Evolutionary conservation across 2,888 invertebrate genomes (phyloP).

Genomic region (Ceraclea dissimilis): DNA sequence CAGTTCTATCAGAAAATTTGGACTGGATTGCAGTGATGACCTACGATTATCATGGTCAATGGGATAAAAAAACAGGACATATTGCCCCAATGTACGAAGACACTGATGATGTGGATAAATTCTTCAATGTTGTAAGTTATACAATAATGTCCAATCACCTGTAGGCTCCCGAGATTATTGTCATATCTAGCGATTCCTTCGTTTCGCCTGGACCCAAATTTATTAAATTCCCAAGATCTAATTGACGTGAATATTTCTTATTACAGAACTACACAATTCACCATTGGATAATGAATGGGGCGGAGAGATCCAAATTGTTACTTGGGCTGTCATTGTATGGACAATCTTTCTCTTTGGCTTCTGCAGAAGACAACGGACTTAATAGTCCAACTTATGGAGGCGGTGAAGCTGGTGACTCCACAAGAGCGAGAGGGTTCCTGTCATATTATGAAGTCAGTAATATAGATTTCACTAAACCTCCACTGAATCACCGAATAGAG

Average conservation of each 20-base stretch:
- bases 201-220: no score
- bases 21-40: conserved; percentile 91
- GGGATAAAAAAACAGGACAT: conserved; percentile 87
- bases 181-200: no score
- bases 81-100: conserved; percentile 79
- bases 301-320: conserved; percentile 67
- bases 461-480: no score
- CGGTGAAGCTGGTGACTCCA: conserved; percentile 83
- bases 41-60: conserved; percentile 87
- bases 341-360: conserved; percentile 74
- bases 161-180: no score
- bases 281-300: conserved; percentile 80
- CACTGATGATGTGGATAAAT: conserved; percentile 63
- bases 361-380: conserved; percentile 50
- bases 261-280: conserved; percentile 75
- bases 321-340: conserved; percentile 88
- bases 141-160: no score
- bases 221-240: neutral
- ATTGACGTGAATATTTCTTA: no score
- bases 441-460: conserved; percentile 89
- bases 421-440: conserved; percentile 79
- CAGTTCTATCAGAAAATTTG: conserved; percentile 63
- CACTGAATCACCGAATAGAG: neutral
- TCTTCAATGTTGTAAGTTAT: conserved; percentile 69
- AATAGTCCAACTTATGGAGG: conserved; percentile 78